A percentile compares a stretch with the other conserved stretches of the same genome.
phyloP scores from a whole-genome alignment of 2,113 vertebrate genomes.

The Myotis lucifugus region DNA sequence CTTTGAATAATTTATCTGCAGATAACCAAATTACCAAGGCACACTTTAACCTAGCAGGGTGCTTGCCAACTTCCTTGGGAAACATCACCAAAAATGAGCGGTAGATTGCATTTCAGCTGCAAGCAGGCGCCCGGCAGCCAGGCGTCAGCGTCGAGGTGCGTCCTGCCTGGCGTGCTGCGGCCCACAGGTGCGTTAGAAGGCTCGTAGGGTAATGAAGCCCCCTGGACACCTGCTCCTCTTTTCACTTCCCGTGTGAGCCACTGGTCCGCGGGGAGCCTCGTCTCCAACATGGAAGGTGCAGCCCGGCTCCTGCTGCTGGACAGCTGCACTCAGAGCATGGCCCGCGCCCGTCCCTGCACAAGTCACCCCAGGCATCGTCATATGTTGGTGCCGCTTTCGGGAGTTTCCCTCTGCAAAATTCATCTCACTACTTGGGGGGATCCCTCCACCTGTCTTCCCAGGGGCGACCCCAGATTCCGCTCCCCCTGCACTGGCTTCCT shows the following conservation, averaged over 20 bases:
- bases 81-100: constrained; percentile 70
- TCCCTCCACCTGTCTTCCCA: background rate
- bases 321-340: constrained; percentile 78
- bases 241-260: constrained; percentile 84
- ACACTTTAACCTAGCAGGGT: constrained; percentile 82
- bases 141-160: constrained; percentile 84
- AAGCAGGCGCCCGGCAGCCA: constrained; percentile 83
- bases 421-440: background rate
- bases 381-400: accelerated
- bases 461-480: background rate
- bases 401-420: background rate
- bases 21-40: constrained; percentile 87
- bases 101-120: constrained; percentile 82
- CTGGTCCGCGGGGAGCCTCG: constrained; percentile 74
- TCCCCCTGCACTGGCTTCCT: background rate
- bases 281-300: constrained; percentile 84
- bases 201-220: constrained; percentile 85
- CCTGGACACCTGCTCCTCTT: constrained; percentile 94
- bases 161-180: constrained; percentile 62
- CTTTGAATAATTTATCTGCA: constrained; percentile 86
- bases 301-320: constrained; percentile 84
- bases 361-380: constrained; percentile 67
- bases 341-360: background rate
- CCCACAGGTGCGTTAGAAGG: constrained; percentile 61
- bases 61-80: constrained; percentile 84